Base-by-base conservation (phyloP, 2,888 invertebrate genomes). In the Caenorhabditis sp. region DNA sequence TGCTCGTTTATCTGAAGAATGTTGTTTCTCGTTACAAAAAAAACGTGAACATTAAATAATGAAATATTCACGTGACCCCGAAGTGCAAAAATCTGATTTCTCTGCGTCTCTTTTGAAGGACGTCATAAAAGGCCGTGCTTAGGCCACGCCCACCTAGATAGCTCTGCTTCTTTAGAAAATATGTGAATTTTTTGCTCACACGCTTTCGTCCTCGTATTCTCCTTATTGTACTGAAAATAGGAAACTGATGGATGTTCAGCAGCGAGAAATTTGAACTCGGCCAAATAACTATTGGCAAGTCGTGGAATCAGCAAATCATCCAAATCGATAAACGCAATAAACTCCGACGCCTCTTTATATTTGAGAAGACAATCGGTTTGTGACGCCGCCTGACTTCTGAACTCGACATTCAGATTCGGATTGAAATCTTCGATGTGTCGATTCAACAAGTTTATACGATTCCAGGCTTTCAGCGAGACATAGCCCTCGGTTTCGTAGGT, bases 361-460 rank as follows among this genome's bases (percentile, higher is more conserved):
- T 73, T 67, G 27, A 80, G 61, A 21, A 80, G 62, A 62, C 80
- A 80, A 43, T 80, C 78, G 4, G 80, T 78, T 36, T 80, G 80
- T 0, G 78, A 75, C 1, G 78, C 78, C 3, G 78, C 78, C 31
- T 80, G 80, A 61, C 63, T 80, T 50, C 80, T 50, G 37, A 80
- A 80, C 64, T 80, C 80, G 19, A 80, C 74, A 26, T 77, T 77
- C n/a, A 78, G 50, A 49, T 80, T 80, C 21, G 80, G 78, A 58
- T 80, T 77, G 62, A 80, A 77, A 36, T 77, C 71, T 19, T 69
- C 37, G 31, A 70, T 65, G 19, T 68, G 58, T 27, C 74, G 62
- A 49, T 66, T 76, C 19, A 61, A 53, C 23, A 79, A 24, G 14
- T 69, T 58, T 12, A 80, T 70, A 3, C 78, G 54, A 51, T 57